These are phyloP conservation scores for Stramonita haemastoma DNA, from an alignment of 2,888 invertebrate genomes.

Conservation along the genomic window DNA sequence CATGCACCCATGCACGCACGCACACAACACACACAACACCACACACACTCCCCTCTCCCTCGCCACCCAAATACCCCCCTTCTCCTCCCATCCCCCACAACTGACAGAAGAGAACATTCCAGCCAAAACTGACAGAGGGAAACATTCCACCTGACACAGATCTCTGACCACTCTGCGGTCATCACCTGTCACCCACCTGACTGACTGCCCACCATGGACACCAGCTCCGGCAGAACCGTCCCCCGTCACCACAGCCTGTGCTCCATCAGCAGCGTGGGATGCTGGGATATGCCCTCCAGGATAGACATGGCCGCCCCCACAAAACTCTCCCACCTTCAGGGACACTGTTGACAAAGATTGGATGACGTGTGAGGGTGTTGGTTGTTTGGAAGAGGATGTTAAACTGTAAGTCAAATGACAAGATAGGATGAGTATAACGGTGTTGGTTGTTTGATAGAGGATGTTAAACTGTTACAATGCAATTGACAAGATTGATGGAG, in stretches of 20 bases:
- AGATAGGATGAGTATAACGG: too few species aligned
- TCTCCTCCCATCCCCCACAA: background rate
- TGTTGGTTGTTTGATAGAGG: too few species aligned
- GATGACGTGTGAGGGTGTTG: background rate
- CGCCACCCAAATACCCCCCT: too few species aligned
- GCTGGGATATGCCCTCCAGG: conserved; percentile 74
- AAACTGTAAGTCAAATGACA: too few species aligned
- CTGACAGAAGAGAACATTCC: background rate
- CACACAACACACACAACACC: background rate
- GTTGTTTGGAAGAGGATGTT: too few species aligned
- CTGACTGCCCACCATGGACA: conserved; percentile 70
- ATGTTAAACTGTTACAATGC: too few species aligned
- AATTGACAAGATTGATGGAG: background rate
- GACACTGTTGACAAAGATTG: conserved; percentile 53
- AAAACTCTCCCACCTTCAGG: conserved; percentile 71
- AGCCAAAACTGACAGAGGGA: background rate
- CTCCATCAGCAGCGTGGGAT: conserved; percentile 71
- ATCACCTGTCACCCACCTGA: conserved; percentile 60
- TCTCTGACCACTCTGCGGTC: too few species aligned
- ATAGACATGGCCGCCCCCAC: conserved; percentile 73
- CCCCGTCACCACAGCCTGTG: conserved; percentile 71
- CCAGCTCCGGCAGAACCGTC: conserved; percentile 71
- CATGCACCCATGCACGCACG: background rate
- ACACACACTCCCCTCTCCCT: background rate
- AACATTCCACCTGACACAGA: background rate